phyloP scores from a whole-genome alignment of 2,113 vertebrate species.

The Columba janthina region DNA sequence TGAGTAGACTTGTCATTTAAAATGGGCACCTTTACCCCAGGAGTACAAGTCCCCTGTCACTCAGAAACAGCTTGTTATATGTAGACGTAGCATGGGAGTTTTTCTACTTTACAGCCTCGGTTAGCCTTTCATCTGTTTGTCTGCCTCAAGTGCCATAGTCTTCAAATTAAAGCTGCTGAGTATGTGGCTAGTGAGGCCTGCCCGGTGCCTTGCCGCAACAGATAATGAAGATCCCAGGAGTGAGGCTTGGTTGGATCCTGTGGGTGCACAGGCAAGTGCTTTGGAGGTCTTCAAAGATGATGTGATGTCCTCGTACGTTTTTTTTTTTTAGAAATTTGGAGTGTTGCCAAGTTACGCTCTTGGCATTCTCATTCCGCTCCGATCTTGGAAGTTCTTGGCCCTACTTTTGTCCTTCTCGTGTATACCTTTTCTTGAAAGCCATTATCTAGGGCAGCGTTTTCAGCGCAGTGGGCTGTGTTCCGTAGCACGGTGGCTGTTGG shows the following conservation, averaged over 20 bases:
- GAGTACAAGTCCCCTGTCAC: slow-evolving; percentile 37
- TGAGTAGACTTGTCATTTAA: slow-evolving; percentile 50
- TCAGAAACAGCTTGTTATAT: slow-evolving; percentile 10
- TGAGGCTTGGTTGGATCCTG: fast-evolving
- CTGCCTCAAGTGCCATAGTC: neutral
- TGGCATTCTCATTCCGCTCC: neutral
- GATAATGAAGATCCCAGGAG: neutral
- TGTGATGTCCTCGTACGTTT: neutral
- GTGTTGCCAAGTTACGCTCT: neutral
- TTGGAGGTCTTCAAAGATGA: neutral
- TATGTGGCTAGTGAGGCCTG: neutral
- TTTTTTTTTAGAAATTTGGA: neutral
- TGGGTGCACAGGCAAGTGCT: fast-evolving
- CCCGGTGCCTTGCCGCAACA: neutral
- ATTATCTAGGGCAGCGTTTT: neutral
- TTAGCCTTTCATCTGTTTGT: slow-evolving; percentile 18
- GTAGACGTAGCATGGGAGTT: neutral
- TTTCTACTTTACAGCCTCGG: neutral
- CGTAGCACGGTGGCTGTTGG: neutral
- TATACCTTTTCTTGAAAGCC: neutral
- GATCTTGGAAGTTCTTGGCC: neutral
- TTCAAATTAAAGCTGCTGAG: slow-evolving; percentile 9
- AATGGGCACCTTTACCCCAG: slow-evolving; percentile 26
- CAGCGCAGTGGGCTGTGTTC: neutral
- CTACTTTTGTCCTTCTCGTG: neutral